Evolutionary conservation across 2,888 invertebrate species (phyloP).

Genomic region (Epistrophe grossulariae): DNA sequence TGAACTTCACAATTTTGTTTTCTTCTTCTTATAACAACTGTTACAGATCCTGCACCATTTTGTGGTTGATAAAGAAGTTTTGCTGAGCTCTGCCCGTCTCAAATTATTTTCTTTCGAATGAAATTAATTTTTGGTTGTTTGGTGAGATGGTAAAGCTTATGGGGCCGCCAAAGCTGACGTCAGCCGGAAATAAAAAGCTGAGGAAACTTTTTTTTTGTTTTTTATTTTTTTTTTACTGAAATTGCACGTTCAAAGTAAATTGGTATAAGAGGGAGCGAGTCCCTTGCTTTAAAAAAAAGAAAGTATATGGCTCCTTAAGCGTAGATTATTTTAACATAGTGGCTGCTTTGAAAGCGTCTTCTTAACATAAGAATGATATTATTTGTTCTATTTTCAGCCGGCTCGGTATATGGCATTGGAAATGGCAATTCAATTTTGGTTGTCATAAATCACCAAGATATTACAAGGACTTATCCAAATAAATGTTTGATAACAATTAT

Average conservation of each 20-base stretch:
- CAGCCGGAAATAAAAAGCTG: constrained; percentile 13
- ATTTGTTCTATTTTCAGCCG: neutral
- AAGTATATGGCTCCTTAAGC: constrained; percentile 21
- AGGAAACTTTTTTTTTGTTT: neutral
- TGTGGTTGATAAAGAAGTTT: constrained; percentile 15
- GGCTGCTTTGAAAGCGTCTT: neutral
- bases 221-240: neutral
- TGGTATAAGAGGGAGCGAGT: neutral
- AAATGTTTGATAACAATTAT: constrained; percentile 66
- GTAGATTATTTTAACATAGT: constrained; percentile 27
- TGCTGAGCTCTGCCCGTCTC: neutral
- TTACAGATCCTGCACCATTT: neutral
- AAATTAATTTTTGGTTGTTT: neutral
- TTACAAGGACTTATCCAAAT: constrained; percentile 54
- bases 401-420: neutral
- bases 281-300: neutral
- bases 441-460: constrained; percentile 63
- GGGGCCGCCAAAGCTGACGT: constrained; percentile 7
- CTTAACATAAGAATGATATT: neutral
- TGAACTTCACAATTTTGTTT: neutral
- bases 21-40: neutral
- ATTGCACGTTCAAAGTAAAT: constrained; percentile 36
- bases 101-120: constrained; percentile 5
- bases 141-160: neutral
- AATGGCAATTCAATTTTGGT: constrained; percentile 57